phyloP scores from a whole-genome alignment of 2,888 invertebrate species.

The Luffia ferchaultella region DNA sequence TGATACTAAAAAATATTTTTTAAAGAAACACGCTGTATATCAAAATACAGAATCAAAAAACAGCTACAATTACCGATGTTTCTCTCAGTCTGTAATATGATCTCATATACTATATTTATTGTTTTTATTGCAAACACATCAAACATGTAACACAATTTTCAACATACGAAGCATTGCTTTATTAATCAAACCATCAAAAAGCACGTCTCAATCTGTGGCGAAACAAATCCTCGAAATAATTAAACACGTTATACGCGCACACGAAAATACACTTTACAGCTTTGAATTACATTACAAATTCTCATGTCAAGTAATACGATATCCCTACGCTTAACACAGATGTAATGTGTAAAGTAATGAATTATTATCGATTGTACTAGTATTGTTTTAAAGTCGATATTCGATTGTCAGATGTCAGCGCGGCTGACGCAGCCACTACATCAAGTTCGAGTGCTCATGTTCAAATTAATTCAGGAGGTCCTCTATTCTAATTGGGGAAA shows the following conservation, averaged over 20 bases:
- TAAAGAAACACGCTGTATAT: too few species aligned
- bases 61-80: too few species aligned
- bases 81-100: too few species aligned
- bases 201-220: background rate
- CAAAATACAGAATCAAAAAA: too few species aligned
- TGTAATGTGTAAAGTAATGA: background rate
- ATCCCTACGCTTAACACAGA: background rate
- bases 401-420: background rate
- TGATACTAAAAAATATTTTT: too few species aligned
- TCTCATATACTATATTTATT: too few species aligned
- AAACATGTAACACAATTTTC: background rate
- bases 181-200: background rate
- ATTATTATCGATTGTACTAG: too few species aligned
- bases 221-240: background rate
- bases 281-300: background rate
- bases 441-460: slow-evolving; percentile 59
- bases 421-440: slow-evolving; percentile 36
- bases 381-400: too few species aligned
- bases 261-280: background rate
- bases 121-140: too few species aligned
- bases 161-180: background rate
- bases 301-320: background rate
- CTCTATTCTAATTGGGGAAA: slow-evolving; percentile 54
- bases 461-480: slow-evolving; percentile 14
- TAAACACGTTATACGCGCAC: background rate